A percentile compares a stretch with the other conserved stretches of the same genome.
These are phyloP conservation scores for Nomada fabriciana DNA, from an alignment of 2,888 invertebrate species.

Conservation along the genomic window DNA sequence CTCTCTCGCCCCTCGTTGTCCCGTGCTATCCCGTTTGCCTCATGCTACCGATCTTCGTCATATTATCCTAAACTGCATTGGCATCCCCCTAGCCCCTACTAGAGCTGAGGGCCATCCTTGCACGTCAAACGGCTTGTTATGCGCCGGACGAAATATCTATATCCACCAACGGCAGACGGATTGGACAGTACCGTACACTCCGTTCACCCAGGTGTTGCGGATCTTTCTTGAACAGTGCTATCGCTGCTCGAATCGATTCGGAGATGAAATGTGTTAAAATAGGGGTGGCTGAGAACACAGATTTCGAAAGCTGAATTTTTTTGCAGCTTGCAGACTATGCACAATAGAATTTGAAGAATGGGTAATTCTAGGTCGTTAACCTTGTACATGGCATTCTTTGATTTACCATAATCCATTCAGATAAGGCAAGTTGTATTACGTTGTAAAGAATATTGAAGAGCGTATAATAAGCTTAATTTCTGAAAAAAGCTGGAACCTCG, in stretches of 20 bases:
- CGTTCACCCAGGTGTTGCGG: constrained; percentile 54
- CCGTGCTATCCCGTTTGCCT: constrained; percentile 57
- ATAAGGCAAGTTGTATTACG: no score
- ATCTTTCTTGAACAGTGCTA: neutral
- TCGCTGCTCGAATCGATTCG: constrained; percentile 38
- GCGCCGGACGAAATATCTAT: constrained; percentile 65
- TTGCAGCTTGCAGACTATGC: no score
- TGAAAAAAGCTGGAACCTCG: no score
- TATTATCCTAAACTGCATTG: constrained; percentile 77
- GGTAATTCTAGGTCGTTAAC: no score
- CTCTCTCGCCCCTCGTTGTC: constrained; percentile 47
- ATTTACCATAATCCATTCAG: no score
- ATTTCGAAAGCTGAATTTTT: no score
- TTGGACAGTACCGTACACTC: constrained; percentile 31
- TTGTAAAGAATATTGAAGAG: no score
- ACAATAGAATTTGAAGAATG: no score
- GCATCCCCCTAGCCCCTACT: constrained; percentile 55
- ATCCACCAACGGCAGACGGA: constrained; percentile 52
- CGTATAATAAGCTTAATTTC: no score
- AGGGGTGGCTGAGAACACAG: no score
- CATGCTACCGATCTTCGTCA: constrained; percentile 75
- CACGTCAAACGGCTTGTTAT: constrained; percentile 70
- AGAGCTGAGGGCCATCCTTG: constrained; percentile 52
- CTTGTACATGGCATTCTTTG: no score
- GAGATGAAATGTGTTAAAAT: neutral